Evolutionary conservation across 2,797 vertebrate genomes (phyloP).

Genomic region (Rhyacichthys aspro): DNA sequence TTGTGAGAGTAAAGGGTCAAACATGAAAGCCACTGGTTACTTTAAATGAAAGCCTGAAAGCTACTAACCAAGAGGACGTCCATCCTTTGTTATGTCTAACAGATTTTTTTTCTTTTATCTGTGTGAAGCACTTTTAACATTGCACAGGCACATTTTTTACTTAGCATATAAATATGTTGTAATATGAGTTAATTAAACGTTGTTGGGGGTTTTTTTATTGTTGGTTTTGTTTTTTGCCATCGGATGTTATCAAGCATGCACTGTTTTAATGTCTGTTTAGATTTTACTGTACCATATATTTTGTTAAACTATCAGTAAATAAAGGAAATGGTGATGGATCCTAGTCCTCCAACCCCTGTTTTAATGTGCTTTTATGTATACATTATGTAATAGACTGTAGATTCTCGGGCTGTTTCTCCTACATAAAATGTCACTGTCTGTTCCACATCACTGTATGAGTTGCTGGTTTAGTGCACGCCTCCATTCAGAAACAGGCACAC

Average conservation of each 20-base stretch:
- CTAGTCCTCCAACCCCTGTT: slow-evolving; percentile 11
- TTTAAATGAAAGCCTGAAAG: slow-evolving; percentile 45
- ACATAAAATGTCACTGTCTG: no score
- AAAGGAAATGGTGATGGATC: slow-evolving; percentile 75
- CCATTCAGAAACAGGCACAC: slow-evolving; percentile 38
- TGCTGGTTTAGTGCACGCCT: slow-evolving; percentile 2
- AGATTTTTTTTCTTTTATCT: slow-evolving; percentile 25
- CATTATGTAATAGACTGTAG: no score
- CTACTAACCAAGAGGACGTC: slow-evolving; percentile 41
- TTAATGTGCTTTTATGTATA: not conserved
- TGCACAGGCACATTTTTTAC: not conserved
- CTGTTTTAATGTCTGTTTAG: slow-evolving; percentile 55
- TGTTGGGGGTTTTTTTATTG: slow-evolving; percentile 3
- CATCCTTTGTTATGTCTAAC: slow-evolving; percentile 26
- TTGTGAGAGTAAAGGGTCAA: slow-evolving; percentile 34
- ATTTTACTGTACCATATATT: slow-evolving; percentile 70
- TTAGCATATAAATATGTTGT: slow-evolving; percentile 9
- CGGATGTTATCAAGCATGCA: slow-evolving; percentile 64
- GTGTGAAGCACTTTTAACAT: slow-evolving; percentile 37
- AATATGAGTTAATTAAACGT: slow-evolving; percentile 33
- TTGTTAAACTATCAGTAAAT: slow-evolving; percentile 72
- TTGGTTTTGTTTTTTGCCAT: slow-evolving; percentile 35
- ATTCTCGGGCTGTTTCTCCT: no score
- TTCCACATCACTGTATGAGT: no score
- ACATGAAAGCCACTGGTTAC: slow-evolving; percentile 12